Base-by-base conservation (phyloP, 2,888 invertebrate genomes). In the Candidula unifasciata region DNA sequence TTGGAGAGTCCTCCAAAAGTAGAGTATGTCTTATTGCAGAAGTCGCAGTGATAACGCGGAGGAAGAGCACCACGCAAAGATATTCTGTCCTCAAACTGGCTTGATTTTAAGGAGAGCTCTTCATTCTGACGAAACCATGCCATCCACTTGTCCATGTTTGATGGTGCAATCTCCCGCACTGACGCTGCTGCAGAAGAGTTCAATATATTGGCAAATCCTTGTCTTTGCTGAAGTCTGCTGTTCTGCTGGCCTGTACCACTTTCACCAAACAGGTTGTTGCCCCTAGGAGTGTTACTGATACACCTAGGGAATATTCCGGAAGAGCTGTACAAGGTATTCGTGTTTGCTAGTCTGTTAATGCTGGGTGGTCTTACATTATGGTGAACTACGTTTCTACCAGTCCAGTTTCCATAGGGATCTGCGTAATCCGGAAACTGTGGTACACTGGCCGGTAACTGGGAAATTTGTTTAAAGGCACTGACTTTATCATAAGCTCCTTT, bases 1-100 rank as follows among this genome's bases (percentile, higher is more conserved):
- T 98, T 98, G 0, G 97, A 96, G 2, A 98, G 95, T 0, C 98
- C 98, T 10, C 97, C 97, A 93, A 97, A 97, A 0, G 98, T 98
- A 0, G 98, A 97, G 94, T 98, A 98, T 35, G 97, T 97, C 93
- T 98, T 98, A 68, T 96, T 96, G 93, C 98, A 98, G 92, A 97
- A 97, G 0, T 96, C 96, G 93, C 98, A 98, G 92, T 87, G 85
- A 52, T 86, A 88, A 0, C 88, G 74, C 3, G 85, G 60, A 16
- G 54, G 71, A 16, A 27, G 64, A 37, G 44, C 84, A 30, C 57
- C 74, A 37, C 52, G 78, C 16, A 33, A 52, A 8, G 83, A 30
- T 27, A 77, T 64, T n/a, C 57, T 44, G 18, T 74, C 57, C 10
- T 57, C 52, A 2, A 76, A 64, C 24, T 37, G 24, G 8, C 27